Evolutionary conservation across 2,888 invertebrate genomes (phyloP).

Genomic region (Kryphioiulus occultus): DNA sequence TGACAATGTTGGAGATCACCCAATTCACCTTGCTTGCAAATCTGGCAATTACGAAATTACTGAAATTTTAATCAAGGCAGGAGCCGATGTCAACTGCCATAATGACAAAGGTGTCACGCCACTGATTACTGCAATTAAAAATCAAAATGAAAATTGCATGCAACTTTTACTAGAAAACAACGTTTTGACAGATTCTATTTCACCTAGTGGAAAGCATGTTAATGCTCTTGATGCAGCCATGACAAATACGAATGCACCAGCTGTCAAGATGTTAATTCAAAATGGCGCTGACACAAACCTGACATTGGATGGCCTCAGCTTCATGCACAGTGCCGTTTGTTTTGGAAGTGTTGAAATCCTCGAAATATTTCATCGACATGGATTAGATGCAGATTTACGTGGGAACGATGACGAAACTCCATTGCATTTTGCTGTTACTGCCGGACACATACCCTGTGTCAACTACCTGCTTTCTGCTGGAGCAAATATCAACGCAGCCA

Average conservation of each 20-base stretch:
- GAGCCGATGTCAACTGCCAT: not conserved
- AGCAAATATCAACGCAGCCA: not conserved
- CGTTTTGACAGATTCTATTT: not conserved
- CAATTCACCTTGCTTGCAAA: not conserved
- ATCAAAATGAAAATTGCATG: not conserved
- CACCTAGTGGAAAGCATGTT: not conserved
- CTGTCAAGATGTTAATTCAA: not conserved
- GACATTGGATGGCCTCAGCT: not conserved
- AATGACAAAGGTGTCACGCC: not conserved
- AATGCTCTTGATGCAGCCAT: not conserved
- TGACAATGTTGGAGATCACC: not conserved
- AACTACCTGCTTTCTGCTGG: not conserved
- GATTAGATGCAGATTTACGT: not conserved
- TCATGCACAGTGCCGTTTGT: not conserved
- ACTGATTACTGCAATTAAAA: not conserved
- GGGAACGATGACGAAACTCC: not conserved
- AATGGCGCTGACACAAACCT: not conserved
- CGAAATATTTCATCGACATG: not conserved
- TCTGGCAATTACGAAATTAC: not conserved
- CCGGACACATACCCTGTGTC: not conserved
- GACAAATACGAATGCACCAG: not conserved
- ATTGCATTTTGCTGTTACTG: not conserved
- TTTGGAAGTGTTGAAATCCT: not conserved
- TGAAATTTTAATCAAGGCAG: not conserved
- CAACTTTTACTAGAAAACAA: not conserved